A percentile compares a stretch with the other conserved stretches of the same genome.
Evolutionary conservation across 1,140 invertebrate species (phyloP).

Genomic region (Caerostris extrusa): DNA sequence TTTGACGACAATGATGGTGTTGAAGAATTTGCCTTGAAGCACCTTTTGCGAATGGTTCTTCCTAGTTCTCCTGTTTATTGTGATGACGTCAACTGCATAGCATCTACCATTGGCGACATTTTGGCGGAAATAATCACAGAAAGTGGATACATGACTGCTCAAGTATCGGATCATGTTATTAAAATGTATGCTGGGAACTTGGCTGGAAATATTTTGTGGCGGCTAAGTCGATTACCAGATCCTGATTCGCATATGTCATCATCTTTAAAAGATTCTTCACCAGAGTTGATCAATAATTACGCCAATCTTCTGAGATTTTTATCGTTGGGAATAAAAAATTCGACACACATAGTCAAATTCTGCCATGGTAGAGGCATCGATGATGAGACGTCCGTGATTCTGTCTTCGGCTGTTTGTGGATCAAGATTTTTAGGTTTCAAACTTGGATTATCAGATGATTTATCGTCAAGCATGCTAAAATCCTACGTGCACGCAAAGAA

Average conservation of each 20-base stretch:
- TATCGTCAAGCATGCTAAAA: not conserved
- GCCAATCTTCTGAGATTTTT: conserved; percentile 9
- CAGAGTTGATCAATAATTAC: not conserved
- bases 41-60: not conserved
- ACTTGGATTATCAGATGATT: not conserved
- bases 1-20: not conserved
- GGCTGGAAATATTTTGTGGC: conserved; percentile 12
- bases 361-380: not conserved
- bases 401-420: conserved; percentile 29
- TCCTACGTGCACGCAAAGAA: not conserved
- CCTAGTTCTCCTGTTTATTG: not conserved
- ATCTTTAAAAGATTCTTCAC: not conserved
- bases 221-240: conserved; percentile 12
- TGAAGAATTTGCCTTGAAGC: conserved; percentile 8
- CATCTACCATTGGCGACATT: not conserved
- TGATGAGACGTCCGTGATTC: not conserved
- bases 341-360: not conserved
- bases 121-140: not conserved
- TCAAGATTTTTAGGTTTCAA: conserved; percentile 35
- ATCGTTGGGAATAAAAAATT: not conserved
- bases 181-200: not conserved
- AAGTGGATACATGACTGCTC: not conserved
- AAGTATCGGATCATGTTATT: not conserved
- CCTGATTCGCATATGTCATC: not conserved
- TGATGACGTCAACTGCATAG: not conserved